These are phyloP conservation scores for Cartodere bifasciata DNA, from an alignment of 2,888 invertebrate species.

Conservation along the genomic window DNA sequence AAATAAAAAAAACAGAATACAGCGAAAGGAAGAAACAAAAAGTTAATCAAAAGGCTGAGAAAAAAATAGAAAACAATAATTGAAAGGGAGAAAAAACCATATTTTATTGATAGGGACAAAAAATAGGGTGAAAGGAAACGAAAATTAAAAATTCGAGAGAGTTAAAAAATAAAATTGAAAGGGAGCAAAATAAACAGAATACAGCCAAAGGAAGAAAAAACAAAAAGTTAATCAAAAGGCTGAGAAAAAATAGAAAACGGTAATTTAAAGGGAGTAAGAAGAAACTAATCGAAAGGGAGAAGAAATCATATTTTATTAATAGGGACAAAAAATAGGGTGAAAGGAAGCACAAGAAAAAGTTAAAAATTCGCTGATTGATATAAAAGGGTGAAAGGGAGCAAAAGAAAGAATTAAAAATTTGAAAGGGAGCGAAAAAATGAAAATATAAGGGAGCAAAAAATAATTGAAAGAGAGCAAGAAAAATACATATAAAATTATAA, in stretches of 20 bases:
- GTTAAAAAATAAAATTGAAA: neutral
- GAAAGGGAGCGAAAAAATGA: too few relatives aligned
- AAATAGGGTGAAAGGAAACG: neutral
- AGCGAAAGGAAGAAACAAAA: neutral
- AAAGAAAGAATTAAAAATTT: too few relatives aligned
- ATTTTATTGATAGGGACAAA: neutral
- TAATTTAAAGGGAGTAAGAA: too few relatives aligned
- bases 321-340: neutral
- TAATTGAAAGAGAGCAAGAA: too few relatives aligned
- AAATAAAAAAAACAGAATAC: neutral
- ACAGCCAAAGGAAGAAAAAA: neutral
- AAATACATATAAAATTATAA: too few relatives aligned
- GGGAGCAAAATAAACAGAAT: neutral
- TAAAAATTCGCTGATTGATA: neutral
- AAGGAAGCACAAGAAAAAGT: slow-evolving; percentile 1
- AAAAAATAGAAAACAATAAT: slow-evolving; percentile 1
- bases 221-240: neutral
- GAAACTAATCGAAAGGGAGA: neutral
- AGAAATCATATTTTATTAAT: neutral
- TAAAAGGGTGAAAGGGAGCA: neutral
- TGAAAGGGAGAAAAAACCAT: neutral
- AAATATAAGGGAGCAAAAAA: too few relatives aligned
- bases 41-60: neutral
- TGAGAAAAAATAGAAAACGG: neutral
- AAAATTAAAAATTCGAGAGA: neutral